phyloP scores from a whole-genome alignment of 2,797 vertebrate genomes.

The Salarias fasciatus region DNA sequence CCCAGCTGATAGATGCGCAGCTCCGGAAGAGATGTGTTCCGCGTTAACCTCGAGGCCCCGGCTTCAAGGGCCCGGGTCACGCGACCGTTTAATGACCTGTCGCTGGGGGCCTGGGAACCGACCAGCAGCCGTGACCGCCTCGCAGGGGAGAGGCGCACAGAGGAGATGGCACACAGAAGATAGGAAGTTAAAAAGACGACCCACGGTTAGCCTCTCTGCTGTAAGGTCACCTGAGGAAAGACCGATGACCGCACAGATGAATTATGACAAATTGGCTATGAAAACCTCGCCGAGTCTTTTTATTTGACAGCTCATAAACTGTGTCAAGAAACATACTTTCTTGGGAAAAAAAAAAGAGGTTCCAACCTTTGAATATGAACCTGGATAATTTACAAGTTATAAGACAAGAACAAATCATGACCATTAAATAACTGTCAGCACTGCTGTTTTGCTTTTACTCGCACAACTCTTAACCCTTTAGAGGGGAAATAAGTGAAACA shows the following conservation, averaged over 20 bases:
- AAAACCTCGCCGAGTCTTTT: slow-evolving; percentile 4
- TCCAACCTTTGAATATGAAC: background rate
- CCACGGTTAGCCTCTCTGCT: slow-evolving; percentile 16
- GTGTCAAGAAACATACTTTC: slow-evolving; percentile 4
- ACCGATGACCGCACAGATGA: background rate
- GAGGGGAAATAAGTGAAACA: no score
- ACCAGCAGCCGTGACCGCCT: slow-evolving; percentile 3
- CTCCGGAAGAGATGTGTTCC: slow-evolving; percentile 65
- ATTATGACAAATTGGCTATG: background rate
- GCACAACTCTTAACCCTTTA: no score
- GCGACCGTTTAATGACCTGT: slow-evolving; percentile 77
- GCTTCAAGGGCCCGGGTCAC: slow-evolving; percentile 61
- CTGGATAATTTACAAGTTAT: slow-evolving; percentile 7
- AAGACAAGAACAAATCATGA: background rate
- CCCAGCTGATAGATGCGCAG: slow-evolving; percentile 20
- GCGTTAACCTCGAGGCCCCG: slow-evolving; percentile 65
- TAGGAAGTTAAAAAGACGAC: slow-evolving; percentile 27
- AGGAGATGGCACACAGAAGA: slow-evolving; percentile 13
- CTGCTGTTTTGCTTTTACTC: no score
- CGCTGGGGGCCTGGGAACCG: slow-evolving; percentile 74
- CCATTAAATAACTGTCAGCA: background rate
- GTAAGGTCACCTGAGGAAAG: slow-evolving; percentile 48
- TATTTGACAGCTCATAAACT: slow-evolving; percentile 12
- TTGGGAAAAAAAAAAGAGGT: background rate
- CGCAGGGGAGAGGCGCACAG: slow-evolving; percentile 30